Percentiles rank a stretch among this genome's conserved stretches.
phyloP scores from a whole-genome alignment of 2,797 vertebrate genomes.

The Girardinus metallicus region DNA sequence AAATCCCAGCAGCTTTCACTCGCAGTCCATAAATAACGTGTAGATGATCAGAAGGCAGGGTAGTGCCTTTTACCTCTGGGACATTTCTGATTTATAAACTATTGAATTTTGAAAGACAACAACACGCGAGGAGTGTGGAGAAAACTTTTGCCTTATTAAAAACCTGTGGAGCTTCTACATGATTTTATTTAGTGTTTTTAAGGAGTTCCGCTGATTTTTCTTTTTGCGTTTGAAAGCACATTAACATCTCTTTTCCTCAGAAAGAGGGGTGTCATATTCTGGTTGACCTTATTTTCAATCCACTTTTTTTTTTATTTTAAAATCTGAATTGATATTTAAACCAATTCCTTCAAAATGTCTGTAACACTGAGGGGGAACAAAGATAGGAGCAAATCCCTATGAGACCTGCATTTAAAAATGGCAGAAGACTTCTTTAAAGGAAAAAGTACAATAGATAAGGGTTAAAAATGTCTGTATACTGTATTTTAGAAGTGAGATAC shows the following conservation, averaged over 20 bases:
- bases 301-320: conserved; percentile 38
- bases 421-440: conserved; percentile 53
- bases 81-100: conserved; percentile 46
- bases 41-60: conserved; percentile 64
- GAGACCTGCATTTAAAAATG: conserved; percentile 40
- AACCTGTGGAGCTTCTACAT: conserved; percentile 70
- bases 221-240: background rate
- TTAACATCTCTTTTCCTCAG: background rate
- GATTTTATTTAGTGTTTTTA: background rate
- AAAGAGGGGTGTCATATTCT: conserved; percentile 30
- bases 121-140: conserved; percentile 51
- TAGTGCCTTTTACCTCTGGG: conserved; percentile 66
- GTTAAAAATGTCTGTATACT: conserved; percentile 71
- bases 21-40: conserved; percentile 18
- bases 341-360: conserved; percentile 62
- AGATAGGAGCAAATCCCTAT: conserved; percentile 51
- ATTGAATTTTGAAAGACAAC: conserved; percentile 42
- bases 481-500: conserved; percentile 79
- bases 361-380: conserved; percentile 53
- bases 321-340: conserved; percentile 39
- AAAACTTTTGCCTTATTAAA: conserved; percentile 78
- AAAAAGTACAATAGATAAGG: conserved; percentile 58
- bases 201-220: background rate
- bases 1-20: conserved; percentile 28
- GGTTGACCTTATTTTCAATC: conserved; percentile 38